A percentile compares a stretch with the other conserved stretches of the same genome.
These are phyloP conservation scores for Gymnothorax javanicus DNA, from an alignment of 2,797 vertebrate genomes.

Conservation along the genomic window DNA sequence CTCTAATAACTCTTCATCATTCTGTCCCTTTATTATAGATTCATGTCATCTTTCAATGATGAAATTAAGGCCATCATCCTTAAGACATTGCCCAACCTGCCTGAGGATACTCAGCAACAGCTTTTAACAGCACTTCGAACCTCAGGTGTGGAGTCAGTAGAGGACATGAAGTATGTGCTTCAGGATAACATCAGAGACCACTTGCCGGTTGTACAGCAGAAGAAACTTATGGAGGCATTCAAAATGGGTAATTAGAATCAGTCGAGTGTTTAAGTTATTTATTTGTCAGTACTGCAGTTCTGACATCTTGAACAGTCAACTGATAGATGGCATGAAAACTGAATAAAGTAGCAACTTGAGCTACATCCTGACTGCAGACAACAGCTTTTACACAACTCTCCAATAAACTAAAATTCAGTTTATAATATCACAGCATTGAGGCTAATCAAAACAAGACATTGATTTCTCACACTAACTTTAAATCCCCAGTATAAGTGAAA, in stretches of 20 bases:
- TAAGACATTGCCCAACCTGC: constrained; percentile 13
- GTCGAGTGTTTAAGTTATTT: neutral
- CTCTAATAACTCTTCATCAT: constrained; percentile 32
- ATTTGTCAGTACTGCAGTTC: neutral
- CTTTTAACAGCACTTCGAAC: neutral
- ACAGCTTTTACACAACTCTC: no score
- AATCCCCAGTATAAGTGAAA: constrained; percentile 9
- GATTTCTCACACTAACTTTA: neutral
- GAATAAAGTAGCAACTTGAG: neutral
- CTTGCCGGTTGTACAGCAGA: neutral
- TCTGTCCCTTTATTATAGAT: constrained; percentile 23
- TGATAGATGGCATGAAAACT: neutral
- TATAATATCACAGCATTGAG: neutral
- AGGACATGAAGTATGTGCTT: constrained; percentile 15
- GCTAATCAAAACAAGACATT: neutral
- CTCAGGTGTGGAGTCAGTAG: constrained; percentile 8
- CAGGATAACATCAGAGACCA: constrained; percentile 17
- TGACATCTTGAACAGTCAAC: neutral
- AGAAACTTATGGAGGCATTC: constrained; percentile 2
- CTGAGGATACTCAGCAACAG: constrained; percentile 21
- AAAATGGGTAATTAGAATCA: constrained; percentile 8
- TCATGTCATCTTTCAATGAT: neutral
- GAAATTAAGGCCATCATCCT: constrained; percentile 29
- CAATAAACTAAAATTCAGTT: no score
- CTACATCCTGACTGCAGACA: no score